A percentile compares a stretch with the other conserved stretches of the same genome.
phyloP scores from a whole-genome alignment of 2,888 invertebrate genomes.

The Tipula lateralis region DNA sequence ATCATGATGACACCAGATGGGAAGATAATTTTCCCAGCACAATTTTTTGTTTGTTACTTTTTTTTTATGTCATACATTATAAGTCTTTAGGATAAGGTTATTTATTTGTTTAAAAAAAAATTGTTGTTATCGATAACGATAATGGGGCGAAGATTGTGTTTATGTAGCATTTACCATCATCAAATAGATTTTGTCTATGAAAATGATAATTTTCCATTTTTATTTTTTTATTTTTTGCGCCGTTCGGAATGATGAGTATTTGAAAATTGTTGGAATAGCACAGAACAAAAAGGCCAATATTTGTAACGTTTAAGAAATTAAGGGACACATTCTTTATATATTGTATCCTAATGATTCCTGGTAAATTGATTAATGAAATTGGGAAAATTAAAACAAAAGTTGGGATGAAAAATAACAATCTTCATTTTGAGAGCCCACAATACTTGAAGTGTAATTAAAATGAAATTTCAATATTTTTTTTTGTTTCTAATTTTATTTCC shows the following conservation, averaged over 20 bases:
- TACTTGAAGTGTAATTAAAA: neutral
- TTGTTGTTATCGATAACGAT: neutral
- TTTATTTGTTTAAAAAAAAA: neutral
- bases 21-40: neutral
- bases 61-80: neutral
- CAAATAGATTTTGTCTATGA: neutral
- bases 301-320: neutral
- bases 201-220: neutral
- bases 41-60: neutral
- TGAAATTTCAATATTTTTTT: neutral
- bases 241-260: neutral
- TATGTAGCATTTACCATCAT: neutral
- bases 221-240: too few relatives aligned
- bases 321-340: neutral
- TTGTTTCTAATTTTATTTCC: neutral
- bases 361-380: neutral
- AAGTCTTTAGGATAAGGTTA: conserved; percentile 14
- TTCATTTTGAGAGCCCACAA: neutral
- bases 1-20: conserved; percentile 19
- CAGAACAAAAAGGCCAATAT: neutral
- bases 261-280: neutral
- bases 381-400: neutral
- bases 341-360: neutral
- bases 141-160: neutral
- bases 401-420: neutral